A percentile compares a stretch with the other conserved stretches of the same genome.
phyloP scores from a whole-genome alignment of 2,797 vertebrate species.

The Vultur gryphus region DNA sequence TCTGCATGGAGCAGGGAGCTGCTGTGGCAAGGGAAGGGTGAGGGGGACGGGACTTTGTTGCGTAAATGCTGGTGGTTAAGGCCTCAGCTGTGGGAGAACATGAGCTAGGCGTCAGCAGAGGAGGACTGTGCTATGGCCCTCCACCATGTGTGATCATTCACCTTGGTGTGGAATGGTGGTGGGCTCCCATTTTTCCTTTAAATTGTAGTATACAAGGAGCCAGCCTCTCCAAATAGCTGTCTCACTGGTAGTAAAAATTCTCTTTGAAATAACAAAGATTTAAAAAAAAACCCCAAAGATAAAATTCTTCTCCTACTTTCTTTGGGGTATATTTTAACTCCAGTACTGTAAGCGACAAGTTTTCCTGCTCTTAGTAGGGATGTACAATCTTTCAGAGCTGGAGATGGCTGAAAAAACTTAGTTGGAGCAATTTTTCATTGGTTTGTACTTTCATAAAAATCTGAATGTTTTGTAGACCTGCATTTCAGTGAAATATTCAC shows the following conservation, averaged over 20 bases:
- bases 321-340: background rate
- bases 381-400: background rate
- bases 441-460: background rate
- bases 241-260: background rate
- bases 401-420: background rate
- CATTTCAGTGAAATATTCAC: background rate
- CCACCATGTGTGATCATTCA: background rate
- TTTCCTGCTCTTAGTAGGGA: background rate
- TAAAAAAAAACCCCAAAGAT: background rate
- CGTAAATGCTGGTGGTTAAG: background rate
- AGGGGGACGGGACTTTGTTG: background rate
- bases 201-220: background rate
- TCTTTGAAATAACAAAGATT: background rate
- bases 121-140: background rate
- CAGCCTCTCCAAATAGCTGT: background rate
- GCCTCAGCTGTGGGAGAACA: background rate
- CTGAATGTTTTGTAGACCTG: background rate
- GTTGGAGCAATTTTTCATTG: background rate
- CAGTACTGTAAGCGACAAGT: background rate
- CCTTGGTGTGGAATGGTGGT: background rate
- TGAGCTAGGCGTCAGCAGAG: background rate
- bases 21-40: background rate
- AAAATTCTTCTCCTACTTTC: background rate
- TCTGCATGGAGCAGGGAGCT: background rate
- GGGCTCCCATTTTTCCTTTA: background rate